Evolutionary conservation across 2,888 invertebrate genomes (phyloP), one percentile per base, ranked within the genome.

Genomic region (Helleia helle): DNA sequence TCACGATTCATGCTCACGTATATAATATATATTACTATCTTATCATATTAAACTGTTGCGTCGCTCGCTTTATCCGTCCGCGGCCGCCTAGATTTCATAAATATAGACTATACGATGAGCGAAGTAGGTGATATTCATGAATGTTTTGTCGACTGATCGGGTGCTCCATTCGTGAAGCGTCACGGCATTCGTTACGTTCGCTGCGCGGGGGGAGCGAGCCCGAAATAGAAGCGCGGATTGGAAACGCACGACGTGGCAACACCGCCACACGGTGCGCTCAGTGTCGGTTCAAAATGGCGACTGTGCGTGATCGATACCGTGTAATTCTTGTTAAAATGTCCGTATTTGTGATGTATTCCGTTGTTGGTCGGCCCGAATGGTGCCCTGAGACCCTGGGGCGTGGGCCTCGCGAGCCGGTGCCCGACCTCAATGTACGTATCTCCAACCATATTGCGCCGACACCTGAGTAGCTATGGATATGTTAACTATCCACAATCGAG

Each of bases 201-300:
- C 45, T 47, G 44, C 49, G 49, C 54, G 65, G 65, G 70, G 69
- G 65, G 64, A 60, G 64, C 64, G 70, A 49, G 72, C 73, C 74
- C 71, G 79, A 81, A 83, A 83, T 84, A 83, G 83, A 76, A 68
- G 73, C 69, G 72, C 65, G 71, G 71, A 71, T 72, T 70, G 70
- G 67, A 73, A 69, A 64, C 68, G 61, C 53, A 65, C 79, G 71
- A 81, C 81, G 83, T 81, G 83, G 83, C 83, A 81, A 80, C 83
- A 80, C 72, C 77, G 80, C 83, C 56, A 63, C 62, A 65, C 64
- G 65, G 59, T 54, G 60, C 51, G 58, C 67, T 79, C 76, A 83
- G 83, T 83, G 80, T 79, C 79, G 71, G 75, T 79, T 76, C 83
- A 84, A 84, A 83, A 84, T 84, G 83, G 84, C 83, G 81, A 65